phyloP scores from a whole-genome alignment of 1,140 invertebrate species.

The Delia radicum region DNA sequence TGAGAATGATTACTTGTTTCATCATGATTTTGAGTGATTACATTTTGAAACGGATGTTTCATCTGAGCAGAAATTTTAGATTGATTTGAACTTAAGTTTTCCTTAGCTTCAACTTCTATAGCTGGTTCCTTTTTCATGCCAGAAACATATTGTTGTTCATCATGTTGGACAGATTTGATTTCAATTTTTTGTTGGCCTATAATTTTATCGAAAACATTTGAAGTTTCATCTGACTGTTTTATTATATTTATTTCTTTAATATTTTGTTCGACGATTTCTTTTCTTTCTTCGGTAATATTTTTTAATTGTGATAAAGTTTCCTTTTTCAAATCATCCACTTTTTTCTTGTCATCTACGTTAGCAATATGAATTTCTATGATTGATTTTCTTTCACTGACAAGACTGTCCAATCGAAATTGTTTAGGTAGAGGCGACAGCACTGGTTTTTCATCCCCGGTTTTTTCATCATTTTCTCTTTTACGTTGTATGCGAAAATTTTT shows the following conservation, averaged over 20 bases:
- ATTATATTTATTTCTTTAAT: not conserved
- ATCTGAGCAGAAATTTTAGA: not conserved
- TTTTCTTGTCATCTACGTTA: not conserved
- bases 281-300: not conserved
- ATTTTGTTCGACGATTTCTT: not conserved
- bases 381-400: conserved; percentile 7
- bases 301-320: not conserved
- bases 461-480: not conserved
- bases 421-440: not conserved
- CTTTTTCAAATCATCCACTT: not conserved
- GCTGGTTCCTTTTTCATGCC: not conserved
- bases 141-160: not conserved
- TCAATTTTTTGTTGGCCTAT: too few species aligned
- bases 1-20: conserved; percentile 4
- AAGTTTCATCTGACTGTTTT: too few species aligned
- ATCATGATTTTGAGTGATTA: not conserved
- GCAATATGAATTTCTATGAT: conserved; percentile 28
- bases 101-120: not conserved
- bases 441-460: not conserved
- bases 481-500: not conserved
- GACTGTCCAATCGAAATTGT: not conserved
- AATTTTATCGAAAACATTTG: too few species aligned
- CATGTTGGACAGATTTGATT: too few species aligned
- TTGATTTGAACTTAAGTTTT: too few species aligned
- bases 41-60: not conserved